Conservation (phyloP, 2,888 invertebrate species). For the Timema podura region DNA sequence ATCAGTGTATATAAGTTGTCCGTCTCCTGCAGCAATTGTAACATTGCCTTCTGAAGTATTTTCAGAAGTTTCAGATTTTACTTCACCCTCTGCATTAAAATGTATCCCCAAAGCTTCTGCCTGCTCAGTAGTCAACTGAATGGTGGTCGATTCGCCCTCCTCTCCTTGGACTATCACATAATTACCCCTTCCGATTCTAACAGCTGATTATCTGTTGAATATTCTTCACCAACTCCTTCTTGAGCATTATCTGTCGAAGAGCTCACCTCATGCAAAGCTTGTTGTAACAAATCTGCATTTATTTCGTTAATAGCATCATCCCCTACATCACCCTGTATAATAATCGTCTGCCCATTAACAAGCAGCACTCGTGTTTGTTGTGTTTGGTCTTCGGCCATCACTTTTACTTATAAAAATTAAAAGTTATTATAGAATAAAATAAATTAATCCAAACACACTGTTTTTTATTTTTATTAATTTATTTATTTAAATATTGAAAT, state of each 20-base stretch:
- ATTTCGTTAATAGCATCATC: conserved; percentile 29
- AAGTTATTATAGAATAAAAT: conserved; percentile 16
- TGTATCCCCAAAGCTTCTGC: conserved; percentile 43
- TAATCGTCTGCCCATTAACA: conserved; percentile 31
- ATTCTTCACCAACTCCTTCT: conserved; percentile 13
- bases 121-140: conserved; percentile 43
- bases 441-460: neutral
- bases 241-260: conserved; percentile 21
- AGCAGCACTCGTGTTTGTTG: conserved; percentile 33
- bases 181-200: conserved; percentile 11
- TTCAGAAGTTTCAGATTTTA: conserved; percentile 18
- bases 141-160: conserved; percentile 39
- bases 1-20: conserved; percentile 24
- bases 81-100: conserved; percentile 38
- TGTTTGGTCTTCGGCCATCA: conserved; percentile 31
- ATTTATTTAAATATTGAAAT: conserved; percentile 5
- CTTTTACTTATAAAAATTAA: conserved; percentile 20
- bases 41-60: conserved; percentile 15
- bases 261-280: conserved; percentile 31
- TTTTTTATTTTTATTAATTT: conserved; percentile 9
- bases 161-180: conserved; percentile 23
- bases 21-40: conserved; percentile 13
- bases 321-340: conserved; percentile 29
- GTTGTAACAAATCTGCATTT: conserved; percentile 31
- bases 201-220: neutral